A percentile compares a stretch with the other conserved stretches of the same genome.
Evolutionary conservation across 1,140 invertebrate genomes (phyloP).

Genomic region (Zaprionus vittiger): DNA sequence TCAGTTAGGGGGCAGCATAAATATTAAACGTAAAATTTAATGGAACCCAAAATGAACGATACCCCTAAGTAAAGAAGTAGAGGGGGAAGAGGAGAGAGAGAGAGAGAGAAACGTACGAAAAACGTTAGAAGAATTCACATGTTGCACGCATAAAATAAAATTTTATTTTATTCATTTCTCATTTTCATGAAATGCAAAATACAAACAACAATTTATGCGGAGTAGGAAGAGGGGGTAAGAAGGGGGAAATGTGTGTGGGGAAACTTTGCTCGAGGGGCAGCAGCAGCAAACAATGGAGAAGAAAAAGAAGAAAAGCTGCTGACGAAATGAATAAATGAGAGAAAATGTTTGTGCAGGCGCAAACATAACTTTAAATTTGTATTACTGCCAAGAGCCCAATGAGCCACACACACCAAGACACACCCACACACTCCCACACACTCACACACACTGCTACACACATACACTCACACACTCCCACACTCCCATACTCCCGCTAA

Average conservation of each 20-base stretch:
- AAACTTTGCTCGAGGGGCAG: conserved; percentile 14
- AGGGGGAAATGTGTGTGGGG: not conserved
- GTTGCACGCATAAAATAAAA: conserved; percentile 84
- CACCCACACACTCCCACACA: not conserved
- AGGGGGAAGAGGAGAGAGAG: not conserved
- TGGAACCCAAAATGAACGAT: conserved; percentile 45
- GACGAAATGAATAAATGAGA: conserved; percentile 79
- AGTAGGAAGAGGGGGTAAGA: not conserved
- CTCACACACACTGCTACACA: conserved; percentile 18
- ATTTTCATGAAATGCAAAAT: conserved; percentile 67
- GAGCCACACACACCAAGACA: conserved; percentile 29
- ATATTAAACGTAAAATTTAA: conserved; percentile 66
- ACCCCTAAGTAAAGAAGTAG: not conserved
- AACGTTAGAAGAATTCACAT: conserved; percentile 75
- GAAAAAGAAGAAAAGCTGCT: conserved; percentile 49
- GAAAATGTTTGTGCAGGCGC: conserved; percentile 40
- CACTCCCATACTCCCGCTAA: conserved; percentile 7
- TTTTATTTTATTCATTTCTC: conserved; percentile 83
- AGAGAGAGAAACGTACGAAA: conserved; percentile 3
- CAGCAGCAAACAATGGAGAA: conserved; percentile 24
- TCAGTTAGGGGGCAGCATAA: not conserved
- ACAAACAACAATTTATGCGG: conserved; percentile 66
- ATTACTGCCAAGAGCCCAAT: conserved; percentile 80
- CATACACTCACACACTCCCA: not conserved
- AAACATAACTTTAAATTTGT: conserved; percentile 84